Conservation (phyloP, 2,888 invertebrate genomes). For the Abscondita cerata region DNA sequence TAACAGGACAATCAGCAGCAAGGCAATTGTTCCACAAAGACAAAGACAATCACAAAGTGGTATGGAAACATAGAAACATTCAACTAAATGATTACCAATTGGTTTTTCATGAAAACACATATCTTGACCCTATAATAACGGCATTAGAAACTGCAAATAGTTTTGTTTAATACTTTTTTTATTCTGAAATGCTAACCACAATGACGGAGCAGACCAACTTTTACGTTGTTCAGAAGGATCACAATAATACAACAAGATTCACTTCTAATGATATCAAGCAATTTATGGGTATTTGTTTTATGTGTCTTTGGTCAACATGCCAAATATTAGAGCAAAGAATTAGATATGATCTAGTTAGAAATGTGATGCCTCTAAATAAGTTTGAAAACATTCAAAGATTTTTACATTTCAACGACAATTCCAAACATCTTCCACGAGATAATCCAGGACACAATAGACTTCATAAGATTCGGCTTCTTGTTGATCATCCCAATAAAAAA, state of each 20-base stretch:
- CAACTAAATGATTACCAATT: conserved; percentile 2
- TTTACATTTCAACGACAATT: conserved; percentile 39
- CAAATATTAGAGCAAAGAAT: conserved; percentile 28
- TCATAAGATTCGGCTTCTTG: background rate
- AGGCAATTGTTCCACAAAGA: background rate
- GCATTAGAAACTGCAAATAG: background rate
- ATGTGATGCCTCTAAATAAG: conserved; percentile 32
- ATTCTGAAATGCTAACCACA: background rate
- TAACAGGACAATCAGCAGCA: background rate
- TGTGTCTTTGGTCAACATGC: background rate
- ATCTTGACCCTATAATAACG: background rate
- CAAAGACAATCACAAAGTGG: background rate
- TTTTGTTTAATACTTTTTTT: background rate
- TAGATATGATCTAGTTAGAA: conserved; percentile 28
- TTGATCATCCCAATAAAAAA: conserved; percentile 8
- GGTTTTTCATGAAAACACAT: background rate
- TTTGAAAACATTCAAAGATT: conserved; percentile 34
- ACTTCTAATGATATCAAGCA: background rate
- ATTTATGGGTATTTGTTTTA: background rate
- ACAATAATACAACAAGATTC: background rate
- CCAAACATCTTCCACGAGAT: background rate
- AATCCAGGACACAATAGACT: background rate
- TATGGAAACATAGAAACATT: conserved; percentile 2
- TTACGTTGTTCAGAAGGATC: background rate
- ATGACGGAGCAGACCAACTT: background rate